These are phyloP conservation scores for Mythimna lalbum DNA, from an alignment of 2,888 invertebrate genomes.

Conservation along the genomic window DNA sequence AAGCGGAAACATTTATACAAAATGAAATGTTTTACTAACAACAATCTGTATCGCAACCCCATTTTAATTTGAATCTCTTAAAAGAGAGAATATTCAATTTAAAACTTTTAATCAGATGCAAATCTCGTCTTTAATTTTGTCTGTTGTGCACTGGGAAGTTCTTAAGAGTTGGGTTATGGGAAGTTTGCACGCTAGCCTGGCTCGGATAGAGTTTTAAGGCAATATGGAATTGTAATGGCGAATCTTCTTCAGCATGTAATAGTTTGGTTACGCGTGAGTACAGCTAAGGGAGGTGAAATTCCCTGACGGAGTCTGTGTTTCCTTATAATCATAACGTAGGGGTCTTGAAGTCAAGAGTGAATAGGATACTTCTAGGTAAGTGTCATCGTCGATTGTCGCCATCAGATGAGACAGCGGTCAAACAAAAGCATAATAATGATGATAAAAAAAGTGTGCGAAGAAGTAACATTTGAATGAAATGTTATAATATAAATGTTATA, in stretches of 20 bases:
- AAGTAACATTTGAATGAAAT: no score
- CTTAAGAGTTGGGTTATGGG: constrained; percentile 43
- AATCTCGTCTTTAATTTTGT: constrained; percentile 65
- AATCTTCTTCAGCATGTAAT: not conserved
- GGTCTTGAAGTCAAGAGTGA: no score
- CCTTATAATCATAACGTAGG: no score
- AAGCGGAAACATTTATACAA: constrained; percentile 26
- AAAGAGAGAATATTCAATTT: constrained; percentile 67
- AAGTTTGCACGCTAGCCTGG: constrained; percentile 33
- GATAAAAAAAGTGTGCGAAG: no score
- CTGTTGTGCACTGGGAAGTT: constrained; percentile 54
- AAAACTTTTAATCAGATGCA: constrained; percentile 71
- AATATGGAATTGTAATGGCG: not conserved
- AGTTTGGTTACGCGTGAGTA: not conserved
- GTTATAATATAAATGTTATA: no score
- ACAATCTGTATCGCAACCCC: constrained; percentile 45
- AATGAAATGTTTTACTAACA: constrained; percentile 47
- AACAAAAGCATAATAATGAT: no score
- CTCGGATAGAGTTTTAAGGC: not conserved
- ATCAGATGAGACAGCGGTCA: no score
- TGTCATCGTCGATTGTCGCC: no score
- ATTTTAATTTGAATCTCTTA: constrained; percentile 55
- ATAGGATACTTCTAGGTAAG: no score
- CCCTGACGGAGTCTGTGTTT: no score
- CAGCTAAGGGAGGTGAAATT: no score